Conservation (phyloP, 1,140 invertebrate species). For the Leptopilina clavipes region DNA sequence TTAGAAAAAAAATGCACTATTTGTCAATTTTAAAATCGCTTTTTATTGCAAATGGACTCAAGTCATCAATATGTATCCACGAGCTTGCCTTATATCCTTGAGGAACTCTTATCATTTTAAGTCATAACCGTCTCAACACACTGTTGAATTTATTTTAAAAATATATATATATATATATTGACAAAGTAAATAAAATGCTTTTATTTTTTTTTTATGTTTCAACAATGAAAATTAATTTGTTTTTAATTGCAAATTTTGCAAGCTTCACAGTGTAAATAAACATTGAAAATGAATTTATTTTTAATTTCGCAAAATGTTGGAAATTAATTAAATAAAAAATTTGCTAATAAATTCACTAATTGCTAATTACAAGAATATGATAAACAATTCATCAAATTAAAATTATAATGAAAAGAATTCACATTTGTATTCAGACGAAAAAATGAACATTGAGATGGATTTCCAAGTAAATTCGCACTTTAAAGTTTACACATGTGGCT, state of each 20-base stretch:
- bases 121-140: neutral
- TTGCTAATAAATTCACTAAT: neutral
- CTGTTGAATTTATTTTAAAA: neutral
- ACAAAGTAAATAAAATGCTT: neutral
- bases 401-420: neutral
- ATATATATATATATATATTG: neutral
- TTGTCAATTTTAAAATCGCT: neutral
- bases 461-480: neutral
- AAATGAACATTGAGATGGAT: neutral
- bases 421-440: neutral
- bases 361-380: neutral
- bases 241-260: no score
- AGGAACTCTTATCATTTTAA: slow-evolving; percentile 2
- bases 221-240: neutral
- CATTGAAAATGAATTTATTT: no score
- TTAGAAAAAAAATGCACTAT: neutral
- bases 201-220: neutral
- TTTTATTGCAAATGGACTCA: neutral
- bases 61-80: slow-evolving; percentile 4
- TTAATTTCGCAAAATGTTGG: no score
- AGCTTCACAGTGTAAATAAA: no score
- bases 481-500: neutral
- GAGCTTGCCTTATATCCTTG: slow-evolving; percentile 9
- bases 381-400: neutral
- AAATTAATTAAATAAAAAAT: neutral